phyloP scores from a whole-genome alignment of 2,797 vertebrate genomes.

The Periparus ater region DNA sequence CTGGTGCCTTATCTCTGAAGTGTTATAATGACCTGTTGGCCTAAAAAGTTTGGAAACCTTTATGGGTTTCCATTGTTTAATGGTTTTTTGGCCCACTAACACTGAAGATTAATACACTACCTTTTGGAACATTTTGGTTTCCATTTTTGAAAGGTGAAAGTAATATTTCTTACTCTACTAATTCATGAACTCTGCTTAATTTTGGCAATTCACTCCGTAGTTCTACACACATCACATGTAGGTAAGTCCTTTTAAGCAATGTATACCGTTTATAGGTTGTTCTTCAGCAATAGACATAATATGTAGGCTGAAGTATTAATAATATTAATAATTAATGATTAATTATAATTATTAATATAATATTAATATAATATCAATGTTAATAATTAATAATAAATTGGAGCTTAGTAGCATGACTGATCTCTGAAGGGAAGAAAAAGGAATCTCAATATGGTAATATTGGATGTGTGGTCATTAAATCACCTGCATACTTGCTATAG shows the following conservation, averaged over 20 bases:
- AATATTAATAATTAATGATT: not conserved
- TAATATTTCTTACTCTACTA: not conserved
- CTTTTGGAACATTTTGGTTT: not conserved
- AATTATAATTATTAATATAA: no score
- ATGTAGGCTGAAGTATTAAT: not conserved
- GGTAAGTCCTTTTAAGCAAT: not conserved
- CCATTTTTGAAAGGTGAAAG: not conserved
- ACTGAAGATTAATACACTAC: not conserved
- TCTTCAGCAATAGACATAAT: not conserved
- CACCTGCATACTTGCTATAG: not conserved
- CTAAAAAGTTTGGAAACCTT: not conserved
- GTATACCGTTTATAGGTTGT: not conserved
- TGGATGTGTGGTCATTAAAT: accelerated
- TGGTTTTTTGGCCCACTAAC: not conserved
- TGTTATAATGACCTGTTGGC: not conserved
- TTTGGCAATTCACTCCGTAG: not conserved
- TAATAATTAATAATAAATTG: not conserved
- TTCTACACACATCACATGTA: not conserved
- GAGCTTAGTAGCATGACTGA: not conserved
- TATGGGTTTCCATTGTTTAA: not conserved
- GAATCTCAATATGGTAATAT: not conserved
- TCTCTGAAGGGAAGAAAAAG: not conserved
- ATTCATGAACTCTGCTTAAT: not conserved
- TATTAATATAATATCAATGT: no score
- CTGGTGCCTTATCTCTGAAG: not conserved